phyloP scores from a whole-genome alignment of 2,888 invertebrate species.

The Heteropelma amictum region DNA sequence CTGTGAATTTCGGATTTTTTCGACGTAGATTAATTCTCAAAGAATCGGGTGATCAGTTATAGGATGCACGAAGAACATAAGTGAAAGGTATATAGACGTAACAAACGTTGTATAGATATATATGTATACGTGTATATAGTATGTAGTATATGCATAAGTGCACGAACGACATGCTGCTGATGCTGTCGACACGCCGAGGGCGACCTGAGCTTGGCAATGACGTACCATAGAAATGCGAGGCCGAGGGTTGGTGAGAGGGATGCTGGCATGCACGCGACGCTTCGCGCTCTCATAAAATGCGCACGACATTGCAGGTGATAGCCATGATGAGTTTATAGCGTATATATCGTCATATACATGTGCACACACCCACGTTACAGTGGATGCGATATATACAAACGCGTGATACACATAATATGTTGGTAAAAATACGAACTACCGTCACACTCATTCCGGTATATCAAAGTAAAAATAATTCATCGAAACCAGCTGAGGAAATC shows the following conservation, averaged over 20 bases:
- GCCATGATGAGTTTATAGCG: slow-evolving; percentile 41
- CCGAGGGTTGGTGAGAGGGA: slow-evolving; percentile 35
- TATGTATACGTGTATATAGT: too few species aligned
- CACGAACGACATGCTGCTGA: slow-evolving; percentile 12
- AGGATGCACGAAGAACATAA: not conserved
- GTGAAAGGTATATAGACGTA: not conserved
- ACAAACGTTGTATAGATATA: slow-evolving; percentile 1
- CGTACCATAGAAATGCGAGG: slow-evolving; percentile 21
- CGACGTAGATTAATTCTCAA: not conserved
- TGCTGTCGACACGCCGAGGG: slow-evolving; percentile 34
- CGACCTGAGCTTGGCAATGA: slow-evolving; percentile 43
- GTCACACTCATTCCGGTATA: not conserved
- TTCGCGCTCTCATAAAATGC: slow-evolving; percentile 54
- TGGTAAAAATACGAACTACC: not conserved
- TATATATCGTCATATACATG: not conserved
- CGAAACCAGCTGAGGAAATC: too few species aligned
- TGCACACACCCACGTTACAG: slow-evolving; percentile 1
- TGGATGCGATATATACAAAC: too few species aligned
- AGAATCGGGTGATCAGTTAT: not conserved
- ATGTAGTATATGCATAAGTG: not conserved
- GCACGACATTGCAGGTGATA: slow-evolving; percentile 58
- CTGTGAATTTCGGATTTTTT: not conserved
- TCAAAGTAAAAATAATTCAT: too few species aligned
- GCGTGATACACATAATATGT: not conserved
- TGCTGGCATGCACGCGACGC: slow-evolving; percentile 59